Evolutionary conservation across 2,113 vertebrate genomes (phyloP), one percentile per base, ranked within the genome.

Genomic region (Petroica traversi): DNA sequence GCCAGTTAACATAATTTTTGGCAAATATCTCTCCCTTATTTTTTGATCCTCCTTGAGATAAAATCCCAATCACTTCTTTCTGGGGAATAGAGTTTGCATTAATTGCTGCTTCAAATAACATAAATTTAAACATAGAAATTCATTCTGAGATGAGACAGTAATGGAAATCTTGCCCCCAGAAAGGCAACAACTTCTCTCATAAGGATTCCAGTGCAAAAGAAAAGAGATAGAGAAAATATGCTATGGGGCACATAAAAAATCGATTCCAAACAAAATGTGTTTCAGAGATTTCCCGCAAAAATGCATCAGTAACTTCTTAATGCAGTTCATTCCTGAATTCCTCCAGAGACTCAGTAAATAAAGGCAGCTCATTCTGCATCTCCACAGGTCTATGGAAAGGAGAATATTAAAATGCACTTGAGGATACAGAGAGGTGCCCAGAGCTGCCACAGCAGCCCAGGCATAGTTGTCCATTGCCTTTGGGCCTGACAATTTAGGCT

Each of bases 21-120:
- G 67, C 33, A 64, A 82, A 68, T 33, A 31, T 29, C 10, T 82
- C 87, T 85, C 40, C 28, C 18, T 73, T 86, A 16, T 66, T 74
- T 96, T 54, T 74, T 85, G 43, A 52, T 88, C 38, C 14, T 95
- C 41, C 62, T 51, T 46, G 26, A 92, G 67, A 89, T 83, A 91
- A 94, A 89, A 93, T 24, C 59, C 55, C 73, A 82, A 20, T 51
- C 12, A 69, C 63, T 84, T 89, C 59, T 92, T 94, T 55, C 88
- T 67, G 33, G 82, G 85, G 92, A 93, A 85, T 55, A 84, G 71
- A 77, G 78, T 80, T 74, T 94, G 82, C 92, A 90, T 95, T 96
- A 97, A 96, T 95, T 93, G 79, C 41, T 81, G 64, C 90, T 96
- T 97, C 96, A 97, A 97, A 96, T 76, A 95, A 91, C 83, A 92